Conservation (phyloP, 1,140 invertebrate genomes). For the Sarcophaga peregrina region DNA sequence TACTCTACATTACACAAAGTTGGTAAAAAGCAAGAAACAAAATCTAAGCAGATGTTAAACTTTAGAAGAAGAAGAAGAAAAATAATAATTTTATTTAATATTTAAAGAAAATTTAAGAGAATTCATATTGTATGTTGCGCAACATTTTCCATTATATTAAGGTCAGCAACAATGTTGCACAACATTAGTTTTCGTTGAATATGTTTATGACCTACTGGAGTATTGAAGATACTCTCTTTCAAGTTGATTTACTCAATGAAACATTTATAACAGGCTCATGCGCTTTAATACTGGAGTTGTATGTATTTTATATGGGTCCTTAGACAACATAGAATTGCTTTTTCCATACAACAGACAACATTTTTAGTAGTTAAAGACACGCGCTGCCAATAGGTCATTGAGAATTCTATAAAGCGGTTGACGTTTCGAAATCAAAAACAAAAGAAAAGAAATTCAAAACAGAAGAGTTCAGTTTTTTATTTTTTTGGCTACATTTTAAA, state of each 20-base stretch:
- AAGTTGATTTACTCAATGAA: not conserved
- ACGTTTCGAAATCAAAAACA: not conserved
- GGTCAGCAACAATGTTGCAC: not conserved
- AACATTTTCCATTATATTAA: too few relatives aligned
- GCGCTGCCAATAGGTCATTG: constrained; percentile 45
- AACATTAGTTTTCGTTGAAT: not conserved
- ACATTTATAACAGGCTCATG: not conserved
- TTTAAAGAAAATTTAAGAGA: too few relatives aligned
- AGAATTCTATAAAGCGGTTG: constrained; percentile 36
- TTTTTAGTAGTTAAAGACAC: constrained; percentile 45
- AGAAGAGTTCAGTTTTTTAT: too few relatives aligned
- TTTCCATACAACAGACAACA: constrained; percentile 30
- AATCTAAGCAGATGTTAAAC: too few relatives aligned
- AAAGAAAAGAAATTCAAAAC: not conserved
- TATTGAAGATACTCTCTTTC: not conserved
- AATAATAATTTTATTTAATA: too few relatives aligned
- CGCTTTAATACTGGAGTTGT: not conserved
- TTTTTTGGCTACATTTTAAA: too few relatives aligned
- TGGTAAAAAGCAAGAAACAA: too few relatives aligned
- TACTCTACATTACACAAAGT: too few relatives aligned
- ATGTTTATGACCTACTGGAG: not conserved
- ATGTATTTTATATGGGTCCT: not conserved
- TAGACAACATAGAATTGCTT: constrained; percentile 42
- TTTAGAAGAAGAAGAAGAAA: too few relatives aligned
- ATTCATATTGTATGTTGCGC: too few relatives aligned